Percentiles rank a stretch among this genome's conserved stretches.
phyloP scores from a whole-genome alignment of 1,140 invertebrate species.

The Megathymus violae region DNA sequence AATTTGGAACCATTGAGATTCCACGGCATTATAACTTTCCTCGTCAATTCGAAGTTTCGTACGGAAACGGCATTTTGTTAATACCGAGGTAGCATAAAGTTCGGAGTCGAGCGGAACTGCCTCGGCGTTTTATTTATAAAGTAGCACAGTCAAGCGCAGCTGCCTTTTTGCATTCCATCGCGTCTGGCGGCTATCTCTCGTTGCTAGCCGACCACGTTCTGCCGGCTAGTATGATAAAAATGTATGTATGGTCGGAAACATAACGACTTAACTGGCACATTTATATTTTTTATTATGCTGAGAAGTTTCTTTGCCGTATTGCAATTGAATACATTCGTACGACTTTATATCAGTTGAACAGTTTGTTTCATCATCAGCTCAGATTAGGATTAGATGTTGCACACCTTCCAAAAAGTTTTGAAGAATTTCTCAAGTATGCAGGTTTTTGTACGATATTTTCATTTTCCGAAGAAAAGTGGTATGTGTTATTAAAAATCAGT shows the following conservation, averaged over 20 bases:
- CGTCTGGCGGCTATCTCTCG: constrained; percentile 17
- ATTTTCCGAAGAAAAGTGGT: no score
- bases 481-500: no score
- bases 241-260: background rate
- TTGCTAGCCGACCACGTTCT: constrained; percentile 14
- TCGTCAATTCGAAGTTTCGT: constrained; percentile 12
- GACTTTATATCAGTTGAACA: no score
- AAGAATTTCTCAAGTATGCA: no score
- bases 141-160: constrained; percentile 23
- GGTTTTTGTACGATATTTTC: no score
- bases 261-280: background rate
- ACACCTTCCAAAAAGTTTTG: no score
- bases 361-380: no score
- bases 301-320: no score
- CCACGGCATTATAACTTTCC: background rate
- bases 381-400: no score
- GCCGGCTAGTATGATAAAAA: background rate
- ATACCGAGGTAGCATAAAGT: constrained; percentile 7
- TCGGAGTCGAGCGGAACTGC: constrained; percentile 13
- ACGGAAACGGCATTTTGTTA: constrained; percentile 8
- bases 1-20: no score
- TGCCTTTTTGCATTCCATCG: constrained; percentile 24
- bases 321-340: background rate
- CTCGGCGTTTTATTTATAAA: constrained; percentile 23
- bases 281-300: background rate